phyloP scores from a whole-genome alignment of 2,113 vertebrate genomes.

The Heterochromis multidens region DNA sequence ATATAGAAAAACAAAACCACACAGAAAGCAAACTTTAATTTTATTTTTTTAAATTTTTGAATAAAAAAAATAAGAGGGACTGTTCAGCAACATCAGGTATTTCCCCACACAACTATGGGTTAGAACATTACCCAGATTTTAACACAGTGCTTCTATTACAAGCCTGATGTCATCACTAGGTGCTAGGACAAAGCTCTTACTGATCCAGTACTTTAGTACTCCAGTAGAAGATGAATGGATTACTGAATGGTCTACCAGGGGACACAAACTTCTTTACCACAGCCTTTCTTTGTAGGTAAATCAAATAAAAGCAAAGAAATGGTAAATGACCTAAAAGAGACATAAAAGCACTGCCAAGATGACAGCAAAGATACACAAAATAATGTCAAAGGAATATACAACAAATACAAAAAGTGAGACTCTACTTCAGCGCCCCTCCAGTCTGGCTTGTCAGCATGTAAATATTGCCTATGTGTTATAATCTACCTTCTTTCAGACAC shows the following conservation, averaged over 20 bases:
- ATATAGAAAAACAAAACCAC: too few relatives aligned
- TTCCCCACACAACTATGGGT: neutral
- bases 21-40: too few relatives aligned
- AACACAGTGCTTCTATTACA: accelerated
- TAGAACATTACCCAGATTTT: neutral
- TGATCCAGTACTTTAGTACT: accelerated
- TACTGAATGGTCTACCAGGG: accelerated
- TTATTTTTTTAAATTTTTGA: accelerated
- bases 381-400: neutral
- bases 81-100: neutral
- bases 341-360: neutral
- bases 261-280: accelerated
- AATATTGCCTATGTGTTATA: too few relatives aligned
- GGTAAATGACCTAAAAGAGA: accelerated
- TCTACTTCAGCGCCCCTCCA: neutral
- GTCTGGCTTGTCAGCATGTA: accelerated
- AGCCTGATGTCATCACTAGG: accelerated
- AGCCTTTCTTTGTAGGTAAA: neutral
- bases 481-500: neutral
- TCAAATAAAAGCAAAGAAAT: neutral
- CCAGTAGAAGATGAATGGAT: neutral
- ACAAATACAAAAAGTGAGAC: neutral
- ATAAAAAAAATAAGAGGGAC: neutral
- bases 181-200: neutral
- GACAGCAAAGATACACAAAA: neutral